Evolutionary conservation across 1,140 invertebrate genomes (phyloP).

Genomic region (Ostrea edulis): DNA sequence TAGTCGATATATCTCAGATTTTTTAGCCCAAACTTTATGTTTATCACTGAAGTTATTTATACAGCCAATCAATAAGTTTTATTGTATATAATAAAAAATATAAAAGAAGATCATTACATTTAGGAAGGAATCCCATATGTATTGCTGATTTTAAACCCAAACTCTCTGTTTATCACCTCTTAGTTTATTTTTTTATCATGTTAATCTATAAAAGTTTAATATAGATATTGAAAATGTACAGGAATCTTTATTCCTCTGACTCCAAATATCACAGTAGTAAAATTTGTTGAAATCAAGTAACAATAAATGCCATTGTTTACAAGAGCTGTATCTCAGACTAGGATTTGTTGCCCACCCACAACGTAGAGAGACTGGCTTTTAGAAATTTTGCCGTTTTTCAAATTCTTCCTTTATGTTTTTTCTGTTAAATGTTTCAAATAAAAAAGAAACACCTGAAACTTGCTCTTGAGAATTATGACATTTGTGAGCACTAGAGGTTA

Average conservation of each 20-base stretch:
- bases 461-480: not conserved
- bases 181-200: not conserved
- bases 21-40: not conserved
- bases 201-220: not conserved
- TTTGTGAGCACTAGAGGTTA: not conserved
- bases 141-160: not conserved
- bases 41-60: not conserved
- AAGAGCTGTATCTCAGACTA: not conserved
- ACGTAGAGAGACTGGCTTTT: not conserved
- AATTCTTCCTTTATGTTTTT: constrained; percentile 33
- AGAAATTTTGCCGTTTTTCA: constrained; percentile 1
- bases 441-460: not conserved
- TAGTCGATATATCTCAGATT: not conserved
- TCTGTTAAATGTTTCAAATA: not conserved
- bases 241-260: not conserved
- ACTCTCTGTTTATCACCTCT: not conserved
- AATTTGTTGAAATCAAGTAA: no score
- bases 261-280: no score
- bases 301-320: constrained; percentile 5
- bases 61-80: not conserved
- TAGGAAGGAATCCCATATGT: no score
- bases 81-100: not conserved
- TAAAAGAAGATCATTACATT: no score
- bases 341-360: constrained; percentile 5
- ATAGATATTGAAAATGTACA: not conserved